Conservation (phyloP, 2,113 vertebrate genomes). For the Thermophis baileyi region DNA sequence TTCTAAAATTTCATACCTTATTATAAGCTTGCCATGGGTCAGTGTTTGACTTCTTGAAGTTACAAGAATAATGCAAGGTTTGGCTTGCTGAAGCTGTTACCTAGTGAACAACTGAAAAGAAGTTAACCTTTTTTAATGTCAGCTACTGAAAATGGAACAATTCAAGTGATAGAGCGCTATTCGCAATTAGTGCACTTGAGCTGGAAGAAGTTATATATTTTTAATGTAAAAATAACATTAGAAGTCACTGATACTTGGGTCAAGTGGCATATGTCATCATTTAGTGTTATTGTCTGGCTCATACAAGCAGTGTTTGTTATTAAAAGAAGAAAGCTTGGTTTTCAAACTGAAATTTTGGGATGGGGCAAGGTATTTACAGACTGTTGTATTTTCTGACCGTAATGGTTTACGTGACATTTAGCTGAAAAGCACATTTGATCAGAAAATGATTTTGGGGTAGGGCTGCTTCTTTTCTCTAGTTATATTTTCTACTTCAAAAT, state of each 20-base stretch:
- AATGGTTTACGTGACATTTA: not conserved
- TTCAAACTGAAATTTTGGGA: not conserved
- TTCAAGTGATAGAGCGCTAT: slow-evolving; percentile 7
- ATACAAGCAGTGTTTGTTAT: not conserved
- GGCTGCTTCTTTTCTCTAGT: not conserved
- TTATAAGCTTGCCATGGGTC: not conserved
- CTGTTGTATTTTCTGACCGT: accelerated
- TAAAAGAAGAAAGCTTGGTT: not conserved
- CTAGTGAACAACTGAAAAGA: slow-evolving; percentile 19
- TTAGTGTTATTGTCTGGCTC: slow-evolving; percentile 40
- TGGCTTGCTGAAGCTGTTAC: not conserved
- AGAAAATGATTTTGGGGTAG: not conserved
- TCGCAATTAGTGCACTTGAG: slow-evolving; percentile 39
- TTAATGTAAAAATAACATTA: slow-evolving; percentile 34
- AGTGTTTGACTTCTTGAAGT: not conserved
- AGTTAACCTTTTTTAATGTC: slow-evolving; percentile 29
- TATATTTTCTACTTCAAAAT: not conserved
- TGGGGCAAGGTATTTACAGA: not conserved
- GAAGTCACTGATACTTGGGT: slow-evolving; percentile 76
- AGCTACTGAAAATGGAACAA: not conserved
- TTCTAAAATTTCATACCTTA: not conserved
- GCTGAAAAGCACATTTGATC: not conserved
- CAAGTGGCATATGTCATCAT: slow-evolving; percentile 54
- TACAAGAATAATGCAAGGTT: not conserved
- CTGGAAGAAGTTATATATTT: slow-evolving; percentile 46